Evolutionary conservation across 2,888 invertebrate species (phyloP).

Genomic region (Andrena camellia): DNA sequence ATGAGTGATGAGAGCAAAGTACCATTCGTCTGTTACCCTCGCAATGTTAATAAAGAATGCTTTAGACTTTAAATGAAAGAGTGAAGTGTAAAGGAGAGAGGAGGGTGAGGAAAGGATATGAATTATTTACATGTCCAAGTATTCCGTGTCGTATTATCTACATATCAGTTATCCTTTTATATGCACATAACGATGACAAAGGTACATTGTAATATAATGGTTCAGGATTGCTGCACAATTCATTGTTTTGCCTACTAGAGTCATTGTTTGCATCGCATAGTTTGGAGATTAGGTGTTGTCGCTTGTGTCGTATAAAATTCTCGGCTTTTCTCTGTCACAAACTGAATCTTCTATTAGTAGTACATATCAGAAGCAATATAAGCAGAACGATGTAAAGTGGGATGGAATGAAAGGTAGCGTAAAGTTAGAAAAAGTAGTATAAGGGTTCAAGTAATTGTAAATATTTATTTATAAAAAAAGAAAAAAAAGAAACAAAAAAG

Average conservation of each 20-base stretch:
- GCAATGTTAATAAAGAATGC: not conserved
- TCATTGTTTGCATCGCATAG: constrained; percentile 17
- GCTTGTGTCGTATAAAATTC: not conserved
- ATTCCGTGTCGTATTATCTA: not conserved
- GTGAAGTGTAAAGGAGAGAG: not conserved
- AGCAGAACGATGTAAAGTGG: constrained; percentile 9
- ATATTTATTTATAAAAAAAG: not conserved
- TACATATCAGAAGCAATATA: too few relatives aligned
- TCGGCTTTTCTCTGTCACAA: not conserved
- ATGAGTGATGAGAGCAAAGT: constrained; percentile 3
- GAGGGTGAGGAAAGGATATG: not conserved
- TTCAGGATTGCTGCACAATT: constrained; percentile 12
- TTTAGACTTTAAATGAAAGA: not conserved
- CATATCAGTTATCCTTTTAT: constrained; percentile 21
- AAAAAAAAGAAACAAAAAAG: constrained; percentile 22
- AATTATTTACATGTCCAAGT: not conserved
- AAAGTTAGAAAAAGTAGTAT: constrained; percentile 21
- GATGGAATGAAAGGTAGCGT: constrained; percentile 14
- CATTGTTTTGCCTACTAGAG: constrained; percentile 10
- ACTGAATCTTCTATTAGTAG: constrained; percentile 2
- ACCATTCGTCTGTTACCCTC: not conserved
- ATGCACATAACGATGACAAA: constrained; percentile 38
- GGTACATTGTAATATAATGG: constrained; percentile 21
- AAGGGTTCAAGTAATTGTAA: constrained; percentile 21
- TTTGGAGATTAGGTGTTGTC: not conserved